Evolutionary conservation across 2,888 invertebrate species (phyloP), one percentile per base, ranked within the genome.

Genomic region (Drosophila neutralis): DNA sequence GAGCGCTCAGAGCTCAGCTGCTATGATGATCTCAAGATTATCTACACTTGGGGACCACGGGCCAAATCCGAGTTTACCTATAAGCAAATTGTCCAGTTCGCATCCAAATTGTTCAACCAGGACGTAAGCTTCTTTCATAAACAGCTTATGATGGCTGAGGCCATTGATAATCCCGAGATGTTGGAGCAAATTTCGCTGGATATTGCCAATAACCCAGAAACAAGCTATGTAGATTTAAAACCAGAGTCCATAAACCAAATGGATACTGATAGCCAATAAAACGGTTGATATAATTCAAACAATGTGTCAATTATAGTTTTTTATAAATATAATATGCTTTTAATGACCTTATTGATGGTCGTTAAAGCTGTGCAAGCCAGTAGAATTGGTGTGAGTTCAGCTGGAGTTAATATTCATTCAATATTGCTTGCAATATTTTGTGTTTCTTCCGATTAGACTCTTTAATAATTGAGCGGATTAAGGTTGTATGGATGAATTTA

Each of bases 11-110:
- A 79, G 13, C 33, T 78, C 0, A 78, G 33, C 59, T 59, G 78
- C 33, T 80, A 67, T 24, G 80, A 83, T 2, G 83, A 90, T 31
- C 40, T 69, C 18, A 88, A 82, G 38, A 36, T 27, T 1, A 68
- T 21, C 40, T 78, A 74, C 21, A 59, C 62, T 7, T 87, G 89
- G 87, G 87, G 90, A 1, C 18, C 24, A 13, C 82, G 90, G 0
- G 80, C 87, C 4, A 86, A 80, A 15, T 42, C 36, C 1, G 90
- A 88, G 51, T 64, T 86, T 10, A 38, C 67, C 5, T 80, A 72
- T 27, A 42, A 60, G 10, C 69, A 86, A 29, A 21, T 87, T 4
- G 72, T 83, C 2, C 54, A 73, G 33, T 80, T 76, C 11, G 75
- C 82, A 21, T 62, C 82, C 1, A 72, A 71, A 33, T 21, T 90